Evolutionary conservation across 35 echinoderm and acorn worm genomes (phyloP).

Genomic region (Ptychodera flava): DNA sequence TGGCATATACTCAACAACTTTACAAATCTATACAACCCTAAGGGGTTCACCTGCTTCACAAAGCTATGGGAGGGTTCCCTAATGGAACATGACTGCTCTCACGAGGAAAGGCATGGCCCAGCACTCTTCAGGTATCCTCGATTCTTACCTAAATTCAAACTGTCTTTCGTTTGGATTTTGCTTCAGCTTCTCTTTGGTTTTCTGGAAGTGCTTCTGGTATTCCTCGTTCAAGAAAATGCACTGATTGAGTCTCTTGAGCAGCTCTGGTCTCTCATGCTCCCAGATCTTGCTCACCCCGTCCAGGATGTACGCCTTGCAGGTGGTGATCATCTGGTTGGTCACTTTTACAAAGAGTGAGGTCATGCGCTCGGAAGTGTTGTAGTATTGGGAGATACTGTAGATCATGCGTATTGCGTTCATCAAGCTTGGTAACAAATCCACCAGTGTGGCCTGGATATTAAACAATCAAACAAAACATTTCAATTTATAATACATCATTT

Average conservation of each 20-base stretch:
- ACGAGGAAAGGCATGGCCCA: too few species aligned
- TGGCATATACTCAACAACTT: too few species aligned
- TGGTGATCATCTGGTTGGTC: constrained; percentile 99
- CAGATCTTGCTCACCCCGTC: constrained; percentile 81
- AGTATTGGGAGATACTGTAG: constrained; percentile 94
- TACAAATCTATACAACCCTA: too few species aligned
- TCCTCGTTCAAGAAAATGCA: constrained; percentile 91
- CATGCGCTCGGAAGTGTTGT: constrained; percentile 99
- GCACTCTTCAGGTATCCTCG: too few species aligned
- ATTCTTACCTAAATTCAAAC: constrained; percentile 94
- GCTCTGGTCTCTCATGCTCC: constrained; percentile 84
- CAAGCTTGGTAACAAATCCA: constrained; percentile 92
- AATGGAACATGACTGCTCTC: too few species aligned
- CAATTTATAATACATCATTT: too few species aligned
- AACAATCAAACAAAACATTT: too few species aligned
- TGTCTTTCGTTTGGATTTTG: constrained; percentile 93
- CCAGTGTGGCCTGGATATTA: constrained; percentile 52
- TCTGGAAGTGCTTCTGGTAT: constrained; percentile 92
- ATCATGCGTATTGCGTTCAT: constrained; percentile 99
- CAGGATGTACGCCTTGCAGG: constrained; percentile 97
- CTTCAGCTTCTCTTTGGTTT: constrained; percentile 90
- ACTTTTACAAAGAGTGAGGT: constrained; percentile 98
- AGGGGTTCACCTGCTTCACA: too few species aligned
- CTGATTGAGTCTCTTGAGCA: constrained; percentile 75
- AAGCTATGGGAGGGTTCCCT: too few species aligned